A percentile compares a stretch with the other conserved stretches of the same genome.
Conservation (phyloP, 2,113 vertebrate species). For the Dasyprocta punctata region DNA sequence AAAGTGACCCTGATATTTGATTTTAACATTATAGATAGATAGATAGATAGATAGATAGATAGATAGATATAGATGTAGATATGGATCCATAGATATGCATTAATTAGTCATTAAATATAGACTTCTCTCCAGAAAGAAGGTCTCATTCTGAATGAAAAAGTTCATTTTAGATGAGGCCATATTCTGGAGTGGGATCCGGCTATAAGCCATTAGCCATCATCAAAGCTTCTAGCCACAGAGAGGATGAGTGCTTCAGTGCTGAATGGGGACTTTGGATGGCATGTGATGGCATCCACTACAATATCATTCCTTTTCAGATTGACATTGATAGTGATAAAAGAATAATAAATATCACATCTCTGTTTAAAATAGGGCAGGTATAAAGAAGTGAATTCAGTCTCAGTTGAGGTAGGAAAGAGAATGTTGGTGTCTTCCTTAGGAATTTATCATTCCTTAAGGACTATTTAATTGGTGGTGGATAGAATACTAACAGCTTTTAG, state of each 20-base stretch:
- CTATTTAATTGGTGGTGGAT: not conserved
- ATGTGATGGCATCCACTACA: not conserved
- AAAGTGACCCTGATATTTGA: not conserved
- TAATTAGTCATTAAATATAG: not conserved
- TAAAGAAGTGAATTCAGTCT: not conserved
- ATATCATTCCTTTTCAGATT: not conserved
- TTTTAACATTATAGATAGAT: not conserved
- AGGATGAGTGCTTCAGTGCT: not conserved
- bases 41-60: no score
- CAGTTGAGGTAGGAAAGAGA: not conserved
- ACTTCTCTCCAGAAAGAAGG: not conserved
- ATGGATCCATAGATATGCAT: not conserved
- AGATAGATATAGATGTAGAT: no score
- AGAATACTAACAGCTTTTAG: not conserved
- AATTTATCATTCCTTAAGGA: not conserved
- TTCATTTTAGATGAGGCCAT: not conserved
- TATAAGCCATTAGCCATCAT: not conserved
- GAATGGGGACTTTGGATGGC: not conserved
- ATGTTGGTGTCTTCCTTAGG: not conserved
- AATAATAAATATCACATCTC: not conserved
- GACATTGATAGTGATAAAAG: not conserved
- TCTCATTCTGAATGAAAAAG: not conserved
- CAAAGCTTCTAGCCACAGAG: not conserved
- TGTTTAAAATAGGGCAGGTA: not conserved
- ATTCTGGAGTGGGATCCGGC: not conserved